Evolutionary conservation across 2,888 invertebrate genomes (phyloP).

Genomic region (Rhogogaster chlorosoma): DNA sequence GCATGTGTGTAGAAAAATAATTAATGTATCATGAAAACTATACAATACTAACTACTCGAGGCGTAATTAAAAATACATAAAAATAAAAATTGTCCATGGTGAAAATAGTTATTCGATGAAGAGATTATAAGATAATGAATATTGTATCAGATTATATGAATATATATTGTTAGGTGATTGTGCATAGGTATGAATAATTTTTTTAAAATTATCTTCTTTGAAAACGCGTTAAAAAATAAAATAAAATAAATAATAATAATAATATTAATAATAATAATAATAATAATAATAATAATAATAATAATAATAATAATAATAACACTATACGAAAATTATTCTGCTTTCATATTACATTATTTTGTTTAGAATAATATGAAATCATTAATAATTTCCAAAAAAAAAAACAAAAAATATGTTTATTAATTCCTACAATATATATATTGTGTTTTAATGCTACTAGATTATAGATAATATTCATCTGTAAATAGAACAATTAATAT

Average conservation of each 20-base stretch:
- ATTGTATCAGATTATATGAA: conserved; percentile 60
- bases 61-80: conserved; percentile 56
- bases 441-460: conserved; percentile 65
- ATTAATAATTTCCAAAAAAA: conserved; percentile 52
- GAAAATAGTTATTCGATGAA: conserved; percentile 61
- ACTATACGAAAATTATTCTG: conserved; percentile 52
- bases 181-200: conserved; percentile 62
- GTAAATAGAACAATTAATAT: conserved; percentile 74
- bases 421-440: conserved; percentile 54
- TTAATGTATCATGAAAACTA: conserved; percentile 67
- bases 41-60: conserved; percentile 64
- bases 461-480: conserved; percentile 70
- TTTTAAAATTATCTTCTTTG: conserved; percentile 55
- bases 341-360: conserved; percentile 49
- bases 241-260: conserved; percentile 53
- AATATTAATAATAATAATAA: conserved; percentile 47
- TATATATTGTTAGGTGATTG: conserved; percentile 60
- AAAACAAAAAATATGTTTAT: conserved; percentile 51
- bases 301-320: conserved; percentile 54
- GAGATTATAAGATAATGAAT: conserved; percentile 56
- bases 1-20: conserved; percentile 68
- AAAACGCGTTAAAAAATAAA: conserved; percentile 46
- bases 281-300: conserved; percentile 48
- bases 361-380: conserved; percentile 51
- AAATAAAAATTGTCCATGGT: conserved; percentile 61